Evolutionary conservation across 92 coral and sea anemone species (phyloP).

Genomic region (Porites divaricata): DNA sequence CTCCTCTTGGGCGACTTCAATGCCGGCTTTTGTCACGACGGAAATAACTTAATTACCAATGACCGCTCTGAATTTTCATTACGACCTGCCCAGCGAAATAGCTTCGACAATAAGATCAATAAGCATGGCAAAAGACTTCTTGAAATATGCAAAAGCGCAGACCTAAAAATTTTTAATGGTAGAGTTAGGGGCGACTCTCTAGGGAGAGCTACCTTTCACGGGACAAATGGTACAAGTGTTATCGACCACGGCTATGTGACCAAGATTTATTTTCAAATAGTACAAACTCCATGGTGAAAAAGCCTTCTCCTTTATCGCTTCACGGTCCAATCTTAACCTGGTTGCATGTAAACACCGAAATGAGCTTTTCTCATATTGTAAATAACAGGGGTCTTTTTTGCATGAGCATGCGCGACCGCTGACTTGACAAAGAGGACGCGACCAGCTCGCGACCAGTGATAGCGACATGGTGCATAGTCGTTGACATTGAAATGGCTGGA

Average conservation of each 20-base stretch:
- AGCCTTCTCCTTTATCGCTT: background rate
- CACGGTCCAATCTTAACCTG: background rate
- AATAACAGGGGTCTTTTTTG: too few species aligned
- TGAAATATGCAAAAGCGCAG: slow-evolving; percentile 5
- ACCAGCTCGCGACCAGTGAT: too few species aligned
- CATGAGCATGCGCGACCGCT: too few species aligned
- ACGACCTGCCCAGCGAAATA: background rate
- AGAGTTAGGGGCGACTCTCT: slow-evolving; percentile 18
- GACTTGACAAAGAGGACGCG: too few species aligned
- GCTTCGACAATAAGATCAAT: background rate
- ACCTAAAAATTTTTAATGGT: slow-evolving; percentile 31
- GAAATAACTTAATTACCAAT: slow-evolving; percentile 14
- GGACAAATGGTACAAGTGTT: background rate
- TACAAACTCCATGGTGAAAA: background rate
- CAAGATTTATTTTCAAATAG: background rate
- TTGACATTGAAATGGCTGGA: too few species aligned
- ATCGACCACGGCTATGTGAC: background rate
- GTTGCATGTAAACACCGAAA: background rate
- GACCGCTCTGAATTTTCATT: too few species aligned
- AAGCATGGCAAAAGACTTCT: slow-evolving; percentile 10
- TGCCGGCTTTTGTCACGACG: slow-evolving; percentile 10
- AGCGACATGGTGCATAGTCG: too few species aligned
- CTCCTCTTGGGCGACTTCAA: too few species aligned
- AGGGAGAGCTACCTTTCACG: slow-evolving; percentile 23
- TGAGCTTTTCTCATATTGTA: too few species aligned